Percentiles rank a stretch among this genome's conserved stretches.
Evolutionary conservation across 2,113 vertebrate species (phyloP).

Genomic region (Caracal caracal): DNA sequence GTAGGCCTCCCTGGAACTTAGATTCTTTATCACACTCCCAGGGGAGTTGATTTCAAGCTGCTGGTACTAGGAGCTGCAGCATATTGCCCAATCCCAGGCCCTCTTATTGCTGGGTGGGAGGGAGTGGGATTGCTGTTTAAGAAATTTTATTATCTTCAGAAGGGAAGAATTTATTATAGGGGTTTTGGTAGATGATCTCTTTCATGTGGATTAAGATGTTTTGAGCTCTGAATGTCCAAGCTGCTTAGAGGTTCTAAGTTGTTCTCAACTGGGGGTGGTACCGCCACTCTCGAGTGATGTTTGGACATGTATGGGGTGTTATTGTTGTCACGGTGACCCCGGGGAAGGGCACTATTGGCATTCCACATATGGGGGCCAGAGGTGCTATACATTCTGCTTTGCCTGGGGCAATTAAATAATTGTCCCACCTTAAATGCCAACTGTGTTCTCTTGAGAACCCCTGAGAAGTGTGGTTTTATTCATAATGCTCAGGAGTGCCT

Average conservation of each 20-base stretch:
- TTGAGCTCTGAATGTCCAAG: slow-evolving; percentile 50
- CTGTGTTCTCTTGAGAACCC: neutral
- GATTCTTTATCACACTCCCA: slow-evolving; percentile 72
- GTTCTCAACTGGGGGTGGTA: slow-evolving; percentile 23
- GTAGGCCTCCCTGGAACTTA: slow-evolving; percentile 61
- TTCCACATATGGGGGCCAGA: neutral
- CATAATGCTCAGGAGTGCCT: neutral
- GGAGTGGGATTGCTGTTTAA: slow-evolving; percentile 50
- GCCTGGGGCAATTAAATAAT: neutral
- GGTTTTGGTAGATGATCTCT: slow-evolving; percentile 67
- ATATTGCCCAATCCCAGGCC: slow-evolving; percentile 63
- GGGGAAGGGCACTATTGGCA: neutral
- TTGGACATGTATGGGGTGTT: neutral
- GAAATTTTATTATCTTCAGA: slow-evolving; percentile 72
- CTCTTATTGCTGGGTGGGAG: slow-evolving; percentile 61
- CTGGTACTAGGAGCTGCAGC: slow-evolving; percentile 58
- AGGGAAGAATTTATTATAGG: slow-evolving; percentile 67
- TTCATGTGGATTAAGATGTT: slow-evolving; percentile 71
- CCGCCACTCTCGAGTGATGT: neutral
- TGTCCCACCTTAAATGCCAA: neutral
- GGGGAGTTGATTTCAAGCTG: slow-evolving; percentile 61
- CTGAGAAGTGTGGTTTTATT: neutral
- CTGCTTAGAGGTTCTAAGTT: slow-evolving; percentile 55
- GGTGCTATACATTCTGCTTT: neutral
- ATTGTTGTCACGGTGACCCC: neutral